These are phyloP conservation scores for Gastracanthus pulcherrimus DNA, from an alignment of 2,888 invertebrate species.

Conservation along the genomic window DNA sequence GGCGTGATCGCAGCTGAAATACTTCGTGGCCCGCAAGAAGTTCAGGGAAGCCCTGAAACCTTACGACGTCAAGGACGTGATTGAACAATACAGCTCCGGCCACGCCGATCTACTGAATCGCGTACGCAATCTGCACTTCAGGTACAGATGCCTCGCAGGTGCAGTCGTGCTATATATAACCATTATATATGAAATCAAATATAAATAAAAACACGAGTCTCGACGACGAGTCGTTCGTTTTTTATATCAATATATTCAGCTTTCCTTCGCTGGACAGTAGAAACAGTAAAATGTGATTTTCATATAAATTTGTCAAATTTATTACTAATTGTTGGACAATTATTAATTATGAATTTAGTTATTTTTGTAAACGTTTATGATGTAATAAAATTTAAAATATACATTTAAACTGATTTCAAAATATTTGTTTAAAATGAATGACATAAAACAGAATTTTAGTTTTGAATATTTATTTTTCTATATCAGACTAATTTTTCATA, in stretches of 20 bases:
- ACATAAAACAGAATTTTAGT: too few relatives aligned
- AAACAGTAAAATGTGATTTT: conserved; percentile 16
- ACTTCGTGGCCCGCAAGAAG: conserved; percentile 93
- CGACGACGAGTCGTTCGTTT: conserved; percentile 26
- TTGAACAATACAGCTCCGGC: conserved; percentile 93
- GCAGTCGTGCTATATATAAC: conserved; percentile 50
- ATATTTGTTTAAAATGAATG: too few relatives aligned
- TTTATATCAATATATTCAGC: conserved; percentile 34
- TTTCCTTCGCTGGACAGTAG: conserved; percentile 9
- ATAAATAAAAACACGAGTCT: conserved; percentile 33
- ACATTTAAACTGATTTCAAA: too few relatives aligned
- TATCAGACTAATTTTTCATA: too few relatives aligned
- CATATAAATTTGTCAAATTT: too few relatives aligned
- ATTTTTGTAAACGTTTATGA: too few relatives aligned
- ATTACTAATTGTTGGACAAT: too few relatives aligned
- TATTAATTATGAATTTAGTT: too few relatives aligned
- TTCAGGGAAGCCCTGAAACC: conserved; percentile 95
- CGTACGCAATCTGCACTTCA: conserved; percentile 91
- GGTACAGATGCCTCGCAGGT: conserved; percentile 78
- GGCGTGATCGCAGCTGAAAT: conserved; percentile 83
- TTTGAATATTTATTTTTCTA: too few relatives aligned
- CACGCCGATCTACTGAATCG: conserved; percentile 93
- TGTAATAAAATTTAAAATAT: too few relatives aligned
- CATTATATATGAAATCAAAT: conserved; percentile 18
- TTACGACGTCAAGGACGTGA: conserved; percentile 96